Percentiles rank a stretch among this genome's conserved stretches.
These are phyloP conservation scores for Salvelinus fontinalis DNA, from an alignment of 2,113 vertebrate species.

Conservation along the genomic window DNA sequence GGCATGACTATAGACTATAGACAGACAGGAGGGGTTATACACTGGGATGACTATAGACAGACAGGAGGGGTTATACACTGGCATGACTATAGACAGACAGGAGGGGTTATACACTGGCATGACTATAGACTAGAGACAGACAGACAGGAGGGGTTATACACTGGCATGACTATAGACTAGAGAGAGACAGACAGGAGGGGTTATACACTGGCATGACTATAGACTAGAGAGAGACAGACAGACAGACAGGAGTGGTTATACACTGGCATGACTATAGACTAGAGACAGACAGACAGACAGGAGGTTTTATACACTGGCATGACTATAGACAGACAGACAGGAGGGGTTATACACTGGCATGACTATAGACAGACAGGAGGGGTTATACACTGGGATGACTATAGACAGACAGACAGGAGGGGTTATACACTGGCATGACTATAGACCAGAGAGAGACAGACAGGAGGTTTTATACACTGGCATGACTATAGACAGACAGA, in stretches of 20 bases:
- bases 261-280: constrained; percentile 35
- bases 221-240: background rate
- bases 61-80: constrained; percentile 20
- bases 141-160: too few relatives aligned
- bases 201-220: too few relatives aligned
- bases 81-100: too few relatives aligned
- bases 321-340: constrained; percentile 36
- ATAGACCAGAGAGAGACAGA: background rate
- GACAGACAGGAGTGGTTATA: constrained; percentile 22
- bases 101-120: constrained; percentile 38
- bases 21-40: constrained; percentile 39
- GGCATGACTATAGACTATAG: constrained; percentile 38
- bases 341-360: constrained; percentile 38
- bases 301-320: constrained; percentile 37
- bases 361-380: constrained; percentile 54
- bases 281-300: background rate
- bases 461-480: constrained; percentile 16
- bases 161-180: too few relatives aligned
- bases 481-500: constrained; percentile 56
- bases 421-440: too few relatives aligned
- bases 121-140: constrained; percentile 74
- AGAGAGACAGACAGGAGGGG: too few relatives aligned
- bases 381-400: too few relatives aligned
- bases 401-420: too few relatives aligned
- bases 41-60: constrained; percentile 54